Evolutionary conservation across 2,797 vertebrate species (phyloP).

Genomic region (Tachyglossus aculeatus): DNA sequence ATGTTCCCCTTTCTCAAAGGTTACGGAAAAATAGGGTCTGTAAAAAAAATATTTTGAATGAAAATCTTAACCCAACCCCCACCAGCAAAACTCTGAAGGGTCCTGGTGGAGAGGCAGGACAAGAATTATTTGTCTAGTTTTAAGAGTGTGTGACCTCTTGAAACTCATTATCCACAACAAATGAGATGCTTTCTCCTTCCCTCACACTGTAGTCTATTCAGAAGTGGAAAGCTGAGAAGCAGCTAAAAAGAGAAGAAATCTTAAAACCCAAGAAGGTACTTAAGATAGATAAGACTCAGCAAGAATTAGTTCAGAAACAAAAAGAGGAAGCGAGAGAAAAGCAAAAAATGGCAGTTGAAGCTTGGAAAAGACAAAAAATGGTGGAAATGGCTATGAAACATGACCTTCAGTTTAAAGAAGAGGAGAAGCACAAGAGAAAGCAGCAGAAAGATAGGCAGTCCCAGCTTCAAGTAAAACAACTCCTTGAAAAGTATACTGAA

Average conservation of each 20-base stretch:
- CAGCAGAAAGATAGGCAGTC: constrained; percentile 76
- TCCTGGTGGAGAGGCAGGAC: no score
- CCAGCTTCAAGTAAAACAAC: constrained; percentile 79
- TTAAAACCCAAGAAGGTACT: constrained; percentile 68
- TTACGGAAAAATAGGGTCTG: no score
- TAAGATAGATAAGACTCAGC: constrained; percentile 49
- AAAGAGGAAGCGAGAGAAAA: constrained; percentile 79
- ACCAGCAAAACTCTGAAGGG: no score
- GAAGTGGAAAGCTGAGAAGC: constrained; percentile 83
- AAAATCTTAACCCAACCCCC: no score
- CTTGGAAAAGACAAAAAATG: constrained; percentile 82
- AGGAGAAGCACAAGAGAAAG: constrained; percentile 75
- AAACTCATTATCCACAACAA: no score
- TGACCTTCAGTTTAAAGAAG: constrained; percentile 71
- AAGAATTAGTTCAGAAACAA: constrained; percentile 68
- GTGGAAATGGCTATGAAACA: constrained; percentile 72
- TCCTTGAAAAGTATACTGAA: constrained; percentile 75
- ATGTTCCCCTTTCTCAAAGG: no score
- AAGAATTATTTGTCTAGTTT: no score
- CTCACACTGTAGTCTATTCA: constrained; percentile 92
- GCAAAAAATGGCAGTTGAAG: constrained; percentile 70
- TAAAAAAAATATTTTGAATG: no score
- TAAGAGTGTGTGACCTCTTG: no score
- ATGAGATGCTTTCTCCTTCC: no score
- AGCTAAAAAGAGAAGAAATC: constrained; percentile 70